phyloP scores from a whole-genome alignment of 2,888 invertebrate species.

The Acanthacorydalis orientalis region DNA sequence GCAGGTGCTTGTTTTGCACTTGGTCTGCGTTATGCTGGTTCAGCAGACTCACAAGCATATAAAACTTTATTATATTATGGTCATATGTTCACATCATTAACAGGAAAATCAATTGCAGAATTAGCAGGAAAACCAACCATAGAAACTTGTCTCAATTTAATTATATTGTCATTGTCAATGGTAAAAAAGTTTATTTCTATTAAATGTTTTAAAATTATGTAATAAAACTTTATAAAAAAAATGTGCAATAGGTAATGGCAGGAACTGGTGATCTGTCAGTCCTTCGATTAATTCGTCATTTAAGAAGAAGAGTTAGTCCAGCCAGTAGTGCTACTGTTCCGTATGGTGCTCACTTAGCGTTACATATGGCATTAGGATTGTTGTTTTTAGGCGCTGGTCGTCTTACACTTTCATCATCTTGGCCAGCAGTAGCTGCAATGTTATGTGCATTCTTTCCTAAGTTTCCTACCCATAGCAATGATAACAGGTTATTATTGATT shows the following conservation, averaged over 20 bases:
- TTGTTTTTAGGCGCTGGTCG: conserved; percentile 88
- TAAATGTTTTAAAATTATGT: not conserved
- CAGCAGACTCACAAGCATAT: conserved; percentile 67
- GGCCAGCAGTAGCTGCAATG: conserved; percentile 74
- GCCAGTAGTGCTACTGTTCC: conserved; percentile 52
- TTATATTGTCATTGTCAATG: conserved; percentile 65
- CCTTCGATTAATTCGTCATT: conserved; percentile 67
- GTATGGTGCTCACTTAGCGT: conserved; percentile 85
- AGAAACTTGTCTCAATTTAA: conserved; percentile 74
- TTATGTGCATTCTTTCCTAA: conserved; percentile 92
- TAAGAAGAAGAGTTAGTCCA: conserved; percentile 65
- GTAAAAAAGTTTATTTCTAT: conserved; percentile 26
- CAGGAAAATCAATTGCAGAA: conserved; percentile 59
- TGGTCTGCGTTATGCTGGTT: conserved; percentile 86
- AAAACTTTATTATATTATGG: conserved; percentile 60
- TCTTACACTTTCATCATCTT: conserved; percentile 65
- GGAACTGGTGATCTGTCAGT: conserved; percentile 81
- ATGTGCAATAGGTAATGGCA: conserved; percentile 56
- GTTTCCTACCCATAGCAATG: conserved; percentile 90
- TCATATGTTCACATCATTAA: conserved; percentile 47
- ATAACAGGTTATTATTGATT: conserved; percentile 57
- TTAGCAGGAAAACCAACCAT: conserved; percentile 79
- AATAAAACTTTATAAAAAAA: too few species aligned
- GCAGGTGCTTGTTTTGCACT: conserved; percentile 89
- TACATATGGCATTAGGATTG: conserved; percentile 89